Evolutionary conservation across 2,113 vertebrate species (phyloP).

Genomic region (Odontophorus gujanensis): DNA sequence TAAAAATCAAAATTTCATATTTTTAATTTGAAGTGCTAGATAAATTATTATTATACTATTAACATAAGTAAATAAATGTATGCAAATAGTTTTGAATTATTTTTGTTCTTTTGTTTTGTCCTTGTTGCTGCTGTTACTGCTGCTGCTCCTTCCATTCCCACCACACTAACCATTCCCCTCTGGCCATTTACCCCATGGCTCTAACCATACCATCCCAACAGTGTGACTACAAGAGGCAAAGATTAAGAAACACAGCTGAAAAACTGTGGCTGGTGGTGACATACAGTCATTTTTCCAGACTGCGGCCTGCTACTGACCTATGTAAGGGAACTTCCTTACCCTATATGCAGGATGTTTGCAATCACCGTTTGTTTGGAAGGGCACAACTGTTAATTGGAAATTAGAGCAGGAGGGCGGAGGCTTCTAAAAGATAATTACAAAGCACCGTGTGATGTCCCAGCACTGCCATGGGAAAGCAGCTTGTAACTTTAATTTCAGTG

Average conservation of each 20-base stretch:
- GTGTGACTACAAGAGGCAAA: neutral
- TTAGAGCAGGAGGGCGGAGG: slow-evolving; percentile 54
- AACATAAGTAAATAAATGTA: neutral
- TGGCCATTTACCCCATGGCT: neutral
- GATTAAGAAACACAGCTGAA: neutral
- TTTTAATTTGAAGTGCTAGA: neutral
- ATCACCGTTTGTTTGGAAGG: slow-evolving; percentile 48
- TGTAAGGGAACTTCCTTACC: neutral
- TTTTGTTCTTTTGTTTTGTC: neutral
- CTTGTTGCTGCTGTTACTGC: neutral
- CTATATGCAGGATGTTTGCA: neutral
- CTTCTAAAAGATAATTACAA: slow-evolving; percentile 61
- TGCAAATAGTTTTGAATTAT: neutral
- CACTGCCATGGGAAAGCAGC: slow-evolving; percentile 66
- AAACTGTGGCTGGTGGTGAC: neutral
- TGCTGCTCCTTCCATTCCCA: neutral
- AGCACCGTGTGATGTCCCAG: slow-evolving; percentile 18
- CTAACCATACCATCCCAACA: neutral
- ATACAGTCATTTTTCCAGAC: neutral
- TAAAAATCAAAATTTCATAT: neutral
- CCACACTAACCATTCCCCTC: rapidly evolving
- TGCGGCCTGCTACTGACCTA: neutral
- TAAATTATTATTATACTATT: neutral
- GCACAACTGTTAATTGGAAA: slow-evolving; percentile 60
- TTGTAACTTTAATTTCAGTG: slow-evolving; percentile 25